Base-by-base conservation (phyloP, 2,888 invertebrate species). In the Mechanitis messenoides region DNA sequence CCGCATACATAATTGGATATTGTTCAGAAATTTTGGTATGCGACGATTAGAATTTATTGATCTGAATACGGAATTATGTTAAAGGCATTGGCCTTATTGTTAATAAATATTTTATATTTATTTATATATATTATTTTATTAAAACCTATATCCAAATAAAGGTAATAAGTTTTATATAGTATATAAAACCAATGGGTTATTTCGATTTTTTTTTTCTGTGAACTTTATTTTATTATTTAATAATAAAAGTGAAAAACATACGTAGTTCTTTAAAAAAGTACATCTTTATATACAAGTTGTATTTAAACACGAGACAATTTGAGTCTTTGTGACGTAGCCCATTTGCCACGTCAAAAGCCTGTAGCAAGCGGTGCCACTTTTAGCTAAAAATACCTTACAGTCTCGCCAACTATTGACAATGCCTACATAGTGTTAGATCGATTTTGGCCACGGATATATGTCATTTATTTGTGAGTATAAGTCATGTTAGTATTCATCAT, bases 371-470 rank as follows among this genome's bases (percentile, higher is more conserved):
- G 46, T 7, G 7, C n/a, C 55, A 50, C 50, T 53, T 56, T 50
- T 33, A 55, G 56, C 53, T 56, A 53, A 56, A 60, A 60, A 60
- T 60, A 60, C 60, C 56, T 47, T 53, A 28, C 33, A 54, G 54
- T 38, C 33, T 12, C 54, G 45, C 4, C 9, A 50, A 31, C 50
- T 50, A 50, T 50, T 50, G 50, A 50, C 47, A n/a, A 38, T 42
- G 42, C 31, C 50, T 31, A 50, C 50, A 2, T 50, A 31, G 31
- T 50, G 28, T 50, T 50, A 50, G 7, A 50, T 50, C 50, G 50
- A 50, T 50, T 50, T 50, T 28, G 42, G 11, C 42, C 7, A 42
- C 42, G 42, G 9, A 2, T 42, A 11, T 42, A 9, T 42, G 42
- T 9, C 42, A 42, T 7, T 9, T 11, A 42, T 42, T 42, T 42